Base-by-base conservation (phyloP, 2,113 vertebrate species). In the Neotoma lepida region DNA sequence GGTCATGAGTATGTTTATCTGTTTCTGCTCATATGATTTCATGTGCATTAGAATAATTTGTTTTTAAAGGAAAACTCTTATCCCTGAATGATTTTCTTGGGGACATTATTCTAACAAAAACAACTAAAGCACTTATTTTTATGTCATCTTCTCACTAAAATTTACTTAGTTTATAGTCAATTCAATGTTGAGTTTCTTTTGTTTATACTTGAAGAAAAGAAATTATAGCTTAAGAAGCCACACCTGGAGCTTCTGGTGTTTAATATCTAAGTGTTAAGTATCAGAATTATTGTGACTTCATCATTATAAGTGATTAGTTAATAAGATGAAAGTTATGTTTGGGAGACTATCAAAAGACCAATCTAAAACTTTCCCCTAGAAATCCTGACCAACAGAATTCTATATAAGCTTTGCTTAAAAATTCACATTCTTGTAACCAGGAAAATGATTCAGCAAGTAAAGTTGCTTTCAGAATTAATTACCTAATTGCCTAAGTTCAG, bases 41-140 rank as follows among this genome's bases (percentile, higher is more conserved):
- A 96, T 24, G 51, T 61, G 30, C 33, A 77, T 70, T 93, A 61
- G 71, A 93, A 90, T 95, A 78, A 90, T 96, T 96, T 56, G 10
- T 88, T 85, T 86, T 73, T 82, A 95, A 93, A 95, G 24, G 33
- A 88, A 93, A 78, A 73, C 24, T 78, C 76, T 94, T 94, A 78
- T 80, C 74, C 77, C 92, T 93, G 77, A 91, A 77, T 91, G 93
- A 86, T 94, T 91, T 92, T 91, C 88, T 94, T 84, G 80, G 73
- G 54, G n/a, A 93, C 73, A 95, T 76, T 74, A 68, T 88, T 93
- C n/a, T 66, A 76, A 44, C 12, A 85, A 95, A 94, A 90, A 76
- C 81, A 96, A 82, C 77, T 89, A 71, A 93, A 94, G 61, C 44
- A 77, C 9, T 91, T 91, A 87, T 6, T 77, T 87, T 93, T 8